Percentiles rank a stretch among this genome's conserved stretches.
Conservation (phyloP, 2,888 invertebrate species). For the Polydrusus tereticollis region DNA sequence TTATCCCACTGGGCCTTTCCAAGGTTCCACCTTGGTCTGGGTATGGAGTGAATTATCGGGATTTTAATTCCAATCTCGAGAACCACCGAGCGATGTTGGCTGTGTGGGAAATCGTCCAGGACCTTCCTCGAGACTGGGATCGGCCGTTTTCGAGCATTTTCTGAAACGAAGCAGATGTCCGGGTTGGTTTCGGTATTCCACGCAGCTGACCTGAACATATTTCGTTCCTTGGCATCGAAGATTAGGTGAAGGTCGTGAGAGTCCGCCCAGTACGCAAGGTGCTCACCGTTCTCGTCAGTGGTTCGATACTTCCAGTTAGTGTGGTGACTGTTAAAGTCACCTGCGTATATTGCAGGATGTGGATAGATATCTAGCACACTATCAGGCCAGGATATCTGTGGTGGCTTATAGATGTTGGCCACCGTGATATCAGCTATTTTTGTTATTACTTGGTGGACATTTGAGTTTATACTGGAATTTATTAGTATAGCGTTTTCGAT, state of each 20-base stretch:
- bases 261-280: slow-evolving; percentile 46
- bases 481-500: slow-evolving; percentile 42
- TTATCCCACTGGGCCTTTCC: neutral
- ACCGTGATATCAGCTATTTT: neutral
- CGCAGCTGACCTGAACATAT: slow-evolving; percentile 47
- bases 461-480: slow-evolving; percentile 27
- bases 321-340: slow-evolving; percentile 50
- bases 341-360: slow-evolving; percentile 47
- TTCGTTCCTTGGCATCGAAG: slow-evolving; percentile 49
- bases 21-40: neutral
- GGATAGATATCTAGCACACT: slow-evolving; percentile 36
- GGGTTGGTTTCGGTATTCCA: slow-evolving; percentile 47
- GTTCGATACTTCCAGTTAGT: slow-evolving; percentile 30
- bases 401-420: slow-evolving; percentile 47
- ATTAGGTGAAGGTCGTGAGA: slow-evolving; percentile 36
- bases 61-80: neutral
- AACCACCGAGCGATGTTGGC: neutral
- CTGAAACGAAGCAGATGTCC: slow-evolving; percentile 36
- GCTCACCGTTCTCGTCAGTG: slow-evolving; percentile 41
- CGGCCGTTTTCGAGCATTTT: neutral
- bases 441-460: slow-evolving; percentile 37
- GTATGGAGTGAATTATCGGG: neutral
- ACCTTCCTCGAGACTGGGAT: neutral
- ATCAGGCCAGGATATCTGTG: slow-evolving; percentile 42
- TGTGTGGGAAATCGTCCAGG: neutral